These are phyloP conservation scores for Meganola albula DNA, from an alignment of 2,888 invertebrate genomes.

Conservation along the genomic window DNA sequence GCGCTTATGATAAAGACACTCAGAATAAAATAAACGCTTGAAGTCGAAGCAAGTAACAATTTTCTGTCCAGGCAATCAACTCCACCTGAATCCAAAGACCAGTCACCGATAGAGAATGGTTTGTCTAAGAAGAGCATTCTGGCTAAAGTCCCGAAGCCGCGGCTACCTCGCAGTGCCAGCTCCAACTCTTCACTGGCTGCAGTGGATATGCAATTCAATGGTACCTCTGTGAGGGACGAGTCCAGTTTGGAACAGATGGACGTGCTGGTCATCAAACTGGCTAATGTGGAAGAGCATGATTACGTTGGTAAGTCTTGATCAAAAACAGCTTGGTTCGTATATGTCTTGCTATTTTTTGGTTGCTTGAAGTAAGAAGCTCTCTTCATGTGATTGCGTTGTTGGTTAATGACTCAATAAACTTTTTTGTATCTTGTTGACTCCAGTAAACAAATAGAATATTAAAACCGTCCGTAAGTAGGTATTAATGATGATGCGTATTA, in stretches of 20 bases:
- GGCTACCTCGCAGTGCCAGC: constrained; percentile 52
- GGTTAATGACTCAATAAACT: too few relatives aligned
- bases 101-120: constrained; percentile 47
- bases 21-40: too few relatives aligned
- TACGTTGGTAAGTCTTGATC: constrained; percentile 70
- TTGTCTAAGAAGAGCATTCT: constrained; percentile 53
- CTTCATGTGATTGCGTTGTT: too few relatives aligned
- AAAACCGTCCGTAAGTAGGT: too few relatives aligned
- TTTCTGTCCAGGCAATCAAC: constrained; percentile 37
- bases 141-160: constrained; percentile 55
- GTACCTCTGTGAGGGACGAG: constrained; percentile 34
- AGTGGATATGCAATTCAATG: constrained; percentile 37
- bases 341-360: too few relatives aligned
- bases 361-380: too few relatives aligned
- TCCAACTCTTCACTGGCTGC: constrained; percentile 39
- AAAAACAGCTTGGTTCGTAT: too few relatives aligned
- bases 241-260: constrained; percentile 43
- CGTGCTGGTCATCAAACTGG: constrained; percentile 63
- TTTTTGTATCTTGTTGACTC: too few relatives aligned
- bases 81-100: constrained; percentile 46
- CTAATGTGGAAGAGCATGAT: constrained; percentile 58
- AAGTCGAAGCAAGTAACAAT: too few relatives aligned
- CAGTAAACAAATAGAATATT: too few relatives aligned
- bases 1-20: too few relatives aligned
- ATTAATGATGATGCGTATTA: constrained; percentile 18